These are phyloP conservation scores for Cnemophilus loriae DNA, from an alignment of 2,113 vertebrate species.

Conservation along the genomic window DNA sequence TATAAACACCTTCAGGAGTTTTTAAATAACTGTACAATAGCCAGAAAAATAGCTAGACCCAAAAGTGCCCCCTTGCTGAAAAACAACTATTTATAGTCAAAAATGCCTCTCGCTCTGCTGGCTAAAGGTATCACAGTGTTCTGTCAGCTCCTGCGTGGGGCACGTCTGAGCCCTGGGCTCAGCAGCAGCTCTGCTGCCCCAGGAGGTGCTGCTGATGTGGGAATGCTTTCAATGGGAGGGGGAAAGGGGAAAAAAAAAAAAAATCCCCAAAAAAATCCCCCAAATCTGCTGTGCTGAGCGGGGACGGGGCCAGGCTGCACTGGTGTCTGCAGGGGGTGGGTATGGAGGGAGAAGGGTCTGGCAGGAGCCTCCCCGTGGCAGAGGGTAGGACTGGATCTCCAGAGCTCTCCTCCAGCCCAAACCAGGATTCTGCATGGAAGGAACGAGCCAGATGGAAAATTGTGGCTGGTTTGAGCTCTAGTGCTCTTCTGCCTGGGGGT, in stretches of 20 bases:
- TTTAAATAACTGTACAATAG: constrained; percentile 9
- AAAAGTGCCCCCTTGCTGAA: neutral
- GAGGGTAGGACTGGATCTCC: neutral
- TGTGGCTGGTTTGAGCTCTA: neutral
- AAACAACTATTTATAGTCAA: constrained; percentile 2
- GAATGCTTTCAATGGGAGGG: neutral
- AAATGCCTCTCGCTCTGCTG: constrained; percentile 17
- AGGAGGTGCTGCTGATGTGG: neutral
- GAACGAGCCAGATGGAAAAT: accelerated
- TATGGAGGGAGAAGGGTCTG: neutral
- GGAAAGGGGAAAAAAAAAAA: neutral
- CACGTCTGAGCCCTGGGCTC: neutral
- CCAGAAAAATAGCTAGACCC: neutral
- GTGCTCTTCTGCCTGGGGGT: neutral
- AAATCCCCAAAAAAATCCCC: neutral
- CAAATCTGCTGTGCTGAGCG: accelerated
- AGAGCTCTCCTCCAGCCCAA: neutral
- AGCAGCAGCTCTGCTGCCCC: neutral
- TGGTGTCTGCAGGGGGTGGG: accelerated
- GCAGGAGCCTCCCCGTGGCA: neutral
- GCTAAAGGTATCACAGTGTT: constrained; percentile 49
- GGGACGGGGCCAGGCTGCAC: accelerated
- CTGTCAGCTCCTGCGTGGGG: neutral
- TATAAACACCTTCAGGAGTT: neutral
- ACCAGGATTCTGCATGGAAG: accelerated